phyloP scores from a whole-genome alignment of 2,113 vertebrate species.

The Dunckerocampus dactyliophorus region DNA sequence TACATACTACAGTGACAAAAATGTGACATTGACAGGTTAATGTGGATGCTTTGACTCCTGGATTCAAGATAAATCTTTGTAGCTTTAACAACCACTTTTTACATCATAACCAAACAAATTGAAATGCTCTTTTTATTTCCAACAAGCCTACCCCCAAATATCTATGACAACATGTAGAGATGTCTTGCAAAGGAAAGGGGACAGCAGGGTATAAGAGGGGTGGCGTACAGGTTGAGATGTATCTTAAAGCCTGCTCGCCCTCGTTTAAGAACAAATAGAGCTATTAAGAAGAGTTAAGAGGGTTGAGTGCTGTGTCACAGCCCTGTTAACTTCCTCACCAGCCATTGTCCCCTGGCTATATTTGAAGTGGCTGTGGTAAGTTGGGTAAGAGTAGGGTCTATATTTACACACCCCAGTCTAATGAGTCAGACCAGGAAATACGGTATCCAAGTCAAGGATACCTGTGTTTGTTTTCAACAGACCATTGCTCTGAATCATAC shows the following conservation, averaged over 20 bases:
- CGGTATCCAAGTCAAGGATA: constrained; percentile 19
- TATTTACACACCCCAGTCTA: constrained; percentile 6
- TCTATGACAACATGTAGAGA: neutral
- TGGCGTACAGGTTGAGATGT: neutral
- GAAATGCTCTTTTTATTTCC: neutral
- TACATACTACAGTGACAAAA: no score
- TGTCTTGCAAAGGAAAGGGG: neutral
- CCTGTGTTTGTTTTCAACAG: constrained; percentile 26
- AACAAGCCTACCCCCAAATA: neutral
- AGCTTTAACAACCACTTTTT: neutral
- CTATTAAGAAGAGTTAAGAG: constrained; percentile 43
- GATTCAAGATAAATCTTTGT: neutral
- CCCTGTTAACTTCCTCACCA: constrained; percentile 42
- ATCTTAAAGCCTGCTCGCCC: neutral
- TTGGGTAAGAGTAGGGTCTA: no score
- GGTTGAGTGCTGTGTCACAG: constrained; percentile 62
- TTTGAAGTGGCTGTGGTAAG: constrained; percentile 21
- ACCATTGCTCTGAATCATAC: constrained; percentile 12
- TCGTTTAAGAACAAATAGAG: constrained; percentile 31
- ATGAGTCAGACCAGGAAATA: constrained; percentile 44
- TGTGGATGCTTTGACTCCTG: no score
- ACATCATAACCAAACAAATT: neutral
- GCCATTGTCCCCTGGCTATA: constrained; percentile 1
- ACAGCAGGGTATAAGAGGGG: neutral
- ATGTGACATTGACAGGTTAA: no score